phyloP scores from a whole-genome alignment of 2,888 invertebrate species.

The Thera britannica region DNA sequence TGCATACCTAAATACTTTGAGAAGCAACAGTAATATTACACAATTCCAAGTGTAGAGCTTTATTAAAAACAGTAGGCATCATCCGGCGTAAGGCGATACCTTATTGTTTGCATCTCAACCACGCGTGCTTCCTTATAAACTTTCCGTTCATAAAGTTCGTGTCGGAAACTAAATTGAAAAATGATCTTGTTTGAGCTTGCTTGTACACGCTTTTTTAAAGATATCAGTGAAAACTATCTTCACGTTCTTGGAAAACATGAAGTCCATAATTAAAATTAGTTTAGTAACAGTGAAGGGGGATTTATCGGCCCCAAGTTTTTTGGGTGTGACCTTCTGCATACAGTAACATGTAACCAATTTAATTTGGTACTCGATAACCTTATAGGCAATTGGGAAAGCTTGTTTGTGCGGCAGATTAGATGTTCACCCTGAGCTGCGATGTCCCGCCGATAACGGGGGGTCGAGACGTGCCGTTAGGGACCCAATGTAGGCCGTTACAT shows the following conservation, averaged over 20 bases:
- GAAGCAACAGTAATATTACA: neutral
- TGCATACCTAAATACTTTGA: neutral
- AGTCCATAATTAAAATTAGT: constrained; percentile 33
- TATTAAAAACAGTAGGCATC: constrained; percentile 9
- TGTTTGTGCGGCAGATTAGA: constrained; percentile 77
- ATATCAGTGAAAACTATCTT: constrained; percentile 12
- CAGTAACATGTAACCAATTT: constrained; percentile 68
- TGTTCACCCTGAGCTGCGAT: constrained; percentile 74
- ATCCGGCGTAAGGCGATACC: constrained; percentile 5
- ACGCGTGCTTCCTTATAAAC: constrained; percentile 31
- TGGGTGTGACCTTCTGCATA: constrained; percentile 52
- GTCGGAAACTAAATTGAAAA: constrained; percentile 40
- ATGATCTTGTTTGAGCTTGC: constrained; percentile 35
- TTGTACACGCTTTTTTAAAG: constrained; percentile 19
- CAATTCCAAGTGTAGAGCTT: constrained; percentile 1
- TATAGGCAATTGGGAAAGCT: constrained; percentile 73
- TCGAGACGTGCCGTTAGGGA: constrained; percentile 67
- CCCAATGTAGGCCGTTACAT: constrained; percentile 69
- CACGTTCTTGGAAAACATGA: constrained; percentile 19
- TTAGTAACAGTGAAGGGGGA: constrained; percentile 36
- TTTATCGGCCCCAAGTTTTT: constrained; percentile 45
- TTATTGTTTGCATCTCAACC: constrained; percentile 32
- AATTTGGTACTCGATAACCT: constrained; percentile 77
- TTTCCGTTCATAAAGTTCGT: constrained; percentile 32
- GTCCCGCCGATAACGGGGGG: constrained; percentile 72